Conservation (phyloP, 2,113 vertebrate species). For the Nycticebus coucang region DNA sequence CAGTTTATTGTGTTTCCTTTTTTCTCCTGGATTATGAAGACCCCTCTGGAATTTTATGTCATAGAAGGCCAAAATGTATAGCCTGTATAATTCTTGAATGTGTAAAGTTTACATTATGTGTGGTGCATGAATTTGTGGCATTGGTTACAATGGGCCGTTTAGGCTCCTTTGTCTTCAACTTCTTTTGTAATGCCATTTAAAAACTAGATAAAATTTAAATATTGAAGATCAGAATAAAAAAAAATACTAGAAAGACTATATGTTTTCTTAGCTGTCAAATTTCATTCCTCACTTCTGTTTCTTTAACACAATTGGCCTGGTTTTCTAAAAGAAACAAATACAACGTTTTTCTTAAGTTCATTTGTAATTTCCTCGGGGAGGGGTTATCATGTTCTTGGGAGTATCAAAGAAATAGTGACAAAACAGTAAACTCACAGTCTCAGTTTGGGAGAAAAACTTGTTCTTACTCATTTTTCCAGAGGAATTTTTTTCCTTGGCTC, state of each 20-base stretch:
- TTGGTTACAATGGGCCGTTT: neutral
- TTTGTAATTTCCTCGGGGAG: constrained; percentile 45
- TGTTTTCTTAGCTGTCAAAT: neutral
- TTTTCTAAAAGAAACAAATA: constrained; percentile 63
- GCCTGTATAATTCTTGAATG: neutral
- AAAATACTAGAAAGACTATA: neutral
- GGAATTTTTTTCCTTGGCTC: constrained; percentile 39
- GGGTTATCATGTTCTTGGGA: constrained; percentile 22
- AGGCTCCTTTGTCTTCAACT: neutral
- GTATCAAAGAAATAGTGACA: constrained; percentile 68
- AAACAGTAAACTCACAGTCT: constrained; percentile 28
- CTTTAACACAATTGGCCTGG: neutral
- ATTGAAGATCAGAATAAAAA: neutral
- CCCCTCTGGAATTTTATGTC: neutral
- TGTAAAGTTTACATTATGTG: neutral
- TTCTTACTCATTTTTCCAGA: constrained; percentile 51
- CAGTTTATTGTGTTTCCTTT: neutral
- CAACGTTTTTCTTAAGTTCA: constrained; percentile 26
- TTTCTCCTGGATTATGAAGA: neutral
- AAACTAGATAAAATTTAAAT: constrained; percentile 44
- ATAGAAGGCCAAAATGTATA: constrained; percentile 13
- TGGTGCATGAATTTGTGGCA: neutral
- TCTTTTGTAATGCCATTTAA: constrained; percentile 2
- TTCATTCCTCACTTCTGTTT: constrained; percentile 4
- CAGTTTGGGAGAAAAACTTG: constrained; percentile 52